phyloP scores from a whole-genome alignment of 2,113 vertebrate species.

The Caretta caretta region DNA sequence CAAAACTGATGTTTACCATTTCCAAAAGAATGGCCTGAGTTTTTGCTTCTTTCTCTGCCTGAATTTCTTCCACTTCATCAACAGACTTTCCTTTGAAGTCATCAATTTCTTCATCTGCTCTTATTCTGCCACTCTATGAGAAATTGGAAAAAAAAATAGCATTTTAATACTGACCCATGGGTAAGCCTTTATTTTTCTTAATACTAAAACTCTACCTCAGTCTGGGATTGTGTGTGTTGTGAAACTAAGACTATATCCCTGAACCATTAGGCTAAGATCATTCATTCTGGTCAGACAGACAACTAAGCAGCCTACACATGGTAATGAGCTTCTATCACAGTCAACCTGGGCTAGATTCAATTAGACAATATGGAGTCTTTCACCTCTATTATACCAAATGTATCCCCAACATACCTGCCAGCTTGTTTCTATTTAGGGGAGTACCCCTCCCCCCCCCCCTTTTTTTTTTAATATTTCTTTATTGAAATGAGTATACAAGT shows the following conservation, averaged over 20 bases:
- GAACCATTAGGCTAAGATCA: neutral
- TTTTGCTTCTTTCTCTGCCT: slow-evolving; percentile 96
- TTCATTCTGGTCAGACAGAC: neutral
- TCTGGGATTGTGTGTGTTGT: neutral
- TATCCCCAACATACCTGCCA: neutral
- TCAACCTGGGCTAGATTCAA: neutral
- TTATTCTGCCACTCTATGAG: slow-evolving; percentile 94
- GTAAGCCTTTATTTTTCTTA: neutral
- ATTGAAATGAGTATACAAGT: neutral
- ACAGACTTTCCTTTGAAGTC: slow-evolving; percentile 87
- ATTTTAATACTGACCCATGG: neutral
- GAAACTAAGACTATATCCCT: neutral
- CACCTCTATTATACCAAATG: neutral
- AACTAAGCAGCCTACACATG: neutral
- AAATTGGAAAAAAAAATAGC: neutral
- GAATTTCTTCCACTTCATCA: slow-evolving; percentile 92
- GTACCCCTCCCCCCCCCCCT: too few relatives aligned
- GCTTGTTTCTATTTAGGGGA: neutral
- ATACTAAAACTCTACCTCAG: neutral
- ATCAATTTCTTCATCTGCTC: slow-evolving; percentile 95
- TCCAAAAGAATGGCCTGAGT: slow-evolving; percentile 96
- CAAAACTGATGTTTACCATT: slow-evolving; percentile 84
- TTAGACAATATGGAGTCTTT: neutral
- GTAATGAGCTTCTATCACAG: neutral
- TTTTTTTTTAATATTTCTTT: neutral